Evolutionary conservation across 1,140 invertebrate species (phyloP).

Genomic region (Calephelis virginiensis): DNA sequence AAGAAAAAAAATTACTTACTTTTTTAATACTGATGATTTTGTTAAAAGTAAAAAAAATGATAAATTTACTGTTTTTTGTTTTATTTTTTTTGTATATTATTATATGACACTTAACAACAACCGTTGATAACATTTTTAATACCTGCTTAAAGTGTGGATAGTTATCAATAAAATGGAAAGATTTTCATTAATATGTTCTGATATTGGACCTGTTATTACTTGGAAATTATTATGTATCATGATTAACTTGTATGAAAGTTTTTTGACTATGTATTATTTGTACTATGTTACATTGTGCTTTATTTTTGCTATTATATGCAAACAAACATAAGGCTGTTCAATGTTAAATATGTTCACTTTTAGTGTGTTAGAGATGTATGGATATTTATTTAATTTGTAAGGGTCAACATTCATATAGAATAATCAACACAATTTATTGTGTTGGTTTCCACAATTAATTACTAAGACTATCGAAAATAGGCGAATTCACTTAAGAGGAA

Average conservation of each 20-base stretch:
- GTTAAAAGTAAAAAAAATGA: no score
- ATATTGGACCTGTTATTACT: not conserved
- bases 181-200: no score
- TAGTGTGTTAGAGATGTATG: slow-evolving; percentile 34
- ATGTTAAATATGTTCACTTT: slow-evolving; percentile 9
- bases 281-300: not conserved
- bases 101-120: no score
- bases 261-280: not conserved
- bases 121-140: no score
- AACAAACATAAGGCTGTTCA: slow-evolving; percentile 15
- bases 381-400: slow-evolving; percentile 31
- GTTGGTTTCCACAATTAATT: no score
- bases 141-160: no score
- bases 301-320: slow-evolving; percentile 10
- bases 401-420: not conserved
- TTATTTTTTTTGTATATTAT: no score
- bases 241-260: not conserved
- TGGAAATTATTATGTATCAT: not conserved
- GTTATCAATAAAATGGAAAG: no score
- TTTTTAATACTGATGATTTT: no score
- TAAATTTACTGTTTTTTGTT: no score
- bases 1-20: no score
- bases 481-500: not conserved
- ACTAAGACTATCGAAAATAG: no score
- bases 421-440: not conserved